A percentile compares a stretch with the other conserved stretches of the same genome.
phyloP scores from a whole-genome alignment of 1,140 invertebrate species.

The Pseudomyrmex flavicornis region DNA sequence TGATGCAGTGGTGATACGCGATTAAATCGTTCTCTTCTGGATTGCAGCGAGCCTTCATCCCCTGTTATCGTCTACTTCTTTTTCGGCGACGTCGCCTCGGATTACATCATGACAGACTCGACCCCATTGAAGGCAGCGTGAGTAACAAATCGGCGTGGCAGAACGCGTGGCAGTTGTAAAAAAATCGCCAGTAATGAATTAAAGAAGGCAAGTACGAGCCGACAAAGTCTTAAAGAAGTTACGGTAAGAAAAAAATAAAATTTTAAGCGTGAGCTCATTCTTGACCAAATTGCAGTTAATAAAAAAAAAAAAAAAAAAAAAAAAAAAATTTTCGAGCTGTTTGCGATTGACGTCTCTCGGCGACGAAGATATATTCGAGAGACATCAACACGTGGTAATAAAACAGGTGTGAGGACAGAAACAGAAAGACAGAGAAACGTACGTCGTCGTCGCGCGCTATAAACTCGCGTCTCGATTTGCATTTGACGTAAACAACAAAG shows the following conservation, averaged over 20 bases:
- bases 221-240: no score
- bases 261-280: no score
- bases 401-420: constrained; percentile 31
- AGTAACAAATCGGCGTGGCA: constrained; percentile 34
- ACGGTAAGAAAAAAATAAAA: no score
- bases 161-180: not conserved
- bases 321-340: not conserved
- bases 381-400: constrained; percentile 27
- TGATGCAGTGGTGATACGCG: not conserved
- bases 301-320: no score
- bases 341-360: not conserved
- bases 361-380: not conserved
- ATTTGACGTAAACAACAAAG: not conserved
- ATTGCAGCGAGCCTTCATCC: constrained; percentile 11
- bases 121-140: constrained; percentile 72
- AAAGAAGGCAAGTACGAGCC: no score
- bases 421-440: no score
- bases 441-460: not conserved
- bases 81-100: constrained; percentile 60
- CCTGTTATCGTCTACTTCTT: not conserved
- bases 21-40: not conserved
- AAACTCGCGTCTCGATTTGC: not conserved
- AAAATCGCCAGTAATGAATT: no score
- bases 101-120: constrained; percentile 72
- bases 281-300: no score